These are phyloP conservation scores for Gorsachius magnificus DNA, from an alignment of 2,797 vertebrate species.

Conservation along the genomic window DNA sequence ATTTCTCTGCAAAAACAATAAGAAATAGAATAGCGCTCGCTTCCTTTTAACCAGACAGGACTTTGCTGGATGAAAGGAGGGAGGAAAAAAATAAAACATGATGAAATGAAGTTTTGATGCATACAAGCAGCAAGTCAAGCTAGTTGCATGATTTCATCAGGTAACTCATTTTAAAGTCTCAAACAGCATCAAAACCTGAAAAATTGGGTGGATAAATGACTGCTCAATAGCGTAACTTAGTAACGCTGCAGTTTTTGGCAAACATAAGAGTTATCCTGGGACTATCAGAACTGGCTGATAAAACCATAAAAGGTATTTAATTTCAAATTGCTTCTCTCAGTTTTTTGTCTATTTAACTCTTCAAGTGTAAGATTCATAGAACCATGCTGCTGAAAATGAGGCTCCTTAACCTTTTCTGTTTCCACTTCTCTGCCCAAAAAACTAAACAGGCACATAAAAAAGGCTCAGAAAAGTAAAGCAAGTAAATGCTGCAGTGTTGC, in stretches of 20 bases:
- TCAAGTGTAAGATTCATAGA: not conserved
- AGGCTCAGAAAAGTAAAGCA: not conserved
- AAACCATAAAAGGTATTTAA: not conserved
- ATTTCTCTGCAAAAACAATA: not conserved
- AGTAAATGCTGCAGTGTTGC: not conserved
- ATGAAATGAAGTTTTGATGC: not conserved
- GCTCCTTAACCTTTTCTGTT: not conserved
- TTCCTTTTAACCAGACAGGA: not conserved
- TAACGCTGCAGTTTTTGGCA: not conserved
- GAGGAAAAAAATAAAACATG: rapidly evolving
- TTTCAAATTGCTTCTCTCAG: not conserved
- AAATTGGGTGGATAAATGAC: not conserved
- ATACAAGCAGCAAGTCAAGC: not conserved
- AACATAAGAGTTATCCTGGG: not conserved
- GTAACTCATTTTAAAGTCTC: not conserved
- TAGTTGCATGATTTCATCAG: not conserved
- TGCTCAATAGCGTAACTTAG: not conserved
- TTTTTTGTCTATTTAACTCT: not conserved
- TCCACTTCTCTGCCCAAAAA: not conserved
- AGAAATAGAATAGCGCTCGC: not conserved
- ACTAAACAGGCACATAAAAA: not conserved
- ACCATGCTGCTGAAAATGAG: not conserved
- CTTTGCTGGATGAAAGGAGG: not conserved
- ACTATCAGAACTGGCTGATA: not conserved
- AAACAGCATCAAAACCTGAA: not conserved